A percentile compares a stretch with the other conserved stretches of the same genome.
Evolutionary conservation across 1,140 invertebrate genomes (phyloP).

Genomic region (Apocrypta bakeri): DNA sequence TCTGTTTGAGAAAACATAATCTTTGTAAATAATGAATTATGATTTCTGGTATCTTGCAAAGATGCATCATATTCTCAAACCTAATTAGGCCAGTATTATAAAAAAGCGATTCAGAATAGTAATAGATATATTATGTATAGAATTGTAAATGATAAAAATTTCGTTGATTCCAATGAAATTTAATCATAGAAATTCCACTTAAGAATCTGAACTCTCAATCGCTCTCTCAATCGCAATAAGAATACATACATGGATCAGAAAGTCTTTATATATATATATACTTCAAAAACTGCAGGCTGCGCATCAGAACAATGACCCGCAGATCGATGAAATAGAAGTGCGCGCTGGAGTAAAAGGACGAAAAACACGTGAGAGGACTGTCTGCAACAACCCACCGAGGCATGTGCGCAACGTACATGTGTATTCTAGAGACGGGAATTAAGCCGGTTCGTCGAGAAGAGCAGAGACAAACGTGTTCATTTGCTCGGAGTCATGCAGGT

Average conservation of each 20-base stretch:
- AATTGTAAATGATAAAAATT: no score
- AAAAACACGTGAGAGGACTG: neutral
- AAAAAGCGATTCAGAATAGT: no score
- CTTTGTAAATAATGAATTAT: no score
- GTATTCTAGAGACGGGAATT: neutral
- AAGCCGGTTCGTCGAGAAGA: neutral
- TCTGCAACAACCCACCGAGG: neutral
- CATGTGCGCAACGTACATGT: neutral
- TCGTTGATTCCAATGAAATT: no score
- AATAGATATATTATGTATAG: no score
- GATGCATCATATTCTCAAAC: no score
- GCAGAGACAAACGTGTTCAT: constrained; percentile 13
- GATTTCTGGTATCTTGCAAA: no score
- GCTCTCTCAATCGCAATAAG: neutral
- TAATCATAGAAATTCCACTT: neutral
- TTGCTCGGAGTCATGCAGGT: neutral
- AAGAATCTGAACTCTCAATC: neutral
- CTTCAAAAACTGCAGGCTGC: neutral
- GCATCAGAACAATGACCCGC: constrained; percentile 24
- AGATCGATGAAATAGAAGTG: constrained; percentile 9
- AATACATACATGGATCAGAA: neutral
- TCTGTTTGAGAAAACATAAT: no score
- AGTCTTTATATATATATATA: neutral
- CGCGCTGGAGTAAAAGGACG: neutral
- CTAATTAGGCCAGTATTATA: no score